Base-by-base conservation (phyloP, 2,888 invertebrate genomes). In the Drosophila neotestacea region DNA sequence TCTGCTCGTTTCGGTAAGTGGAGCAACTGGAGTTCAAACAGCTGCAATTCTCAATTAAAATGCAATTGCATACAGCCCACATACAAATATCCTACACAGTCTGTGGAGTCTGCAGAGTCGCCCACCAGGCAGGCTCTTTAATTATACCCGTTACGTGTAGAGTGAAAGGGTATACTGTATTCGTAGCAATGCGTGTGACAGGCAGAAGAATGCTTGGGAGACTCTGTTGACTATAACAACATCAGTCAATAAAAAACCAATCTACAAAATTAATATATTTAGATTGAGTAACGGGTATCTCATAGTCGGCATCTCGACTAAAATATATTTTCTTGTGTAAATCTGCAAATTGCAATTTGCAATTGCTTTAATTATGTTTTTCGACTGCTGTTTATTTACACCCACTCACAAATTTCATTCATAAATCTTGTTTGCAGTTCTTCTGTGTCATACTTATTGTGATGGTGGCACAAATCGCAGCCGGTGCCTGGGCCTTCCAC, bases 361-460 rank as follows among this genome's bases (percentile, higher is more conserved):
- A 65, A 39, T 51, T 39, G 46, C 54, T 30, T 22, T 32, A 59
- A 47, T 62, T 46, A 47, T 59, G 56, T 47, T 56, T 39, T 39
- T 39, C n/a, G 51, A 27, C 44, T 67, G 42, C 41, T 13, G 47
- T 42, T 79, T 62, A 55, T 52, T 73, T 47, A 50, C 41, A 50
- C 62, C 27, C 64, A 56, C 72, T 65, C 56, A 69, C 72, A 68
- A 6, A 70, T 63, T 64, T 41, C 75, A 82, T 76, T 73, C 67
- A 72, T 73, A 64, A 73, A 70, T 68, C 48, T 56, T 27, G 3
- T 22, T 79, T 81, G 52, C 70, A 96, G 95, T 97, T 96, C 93
- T 96, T 97, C 93, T 94, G 96, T 84, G 94, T 96, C 74, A 93
- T 97, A 69, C 93, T 97, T 83, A 94, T 97, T 68, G 95, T 96